Conservation (phyloP, 2,888 invertebrate genomes). For the Dryomyza anilis region DNA sequence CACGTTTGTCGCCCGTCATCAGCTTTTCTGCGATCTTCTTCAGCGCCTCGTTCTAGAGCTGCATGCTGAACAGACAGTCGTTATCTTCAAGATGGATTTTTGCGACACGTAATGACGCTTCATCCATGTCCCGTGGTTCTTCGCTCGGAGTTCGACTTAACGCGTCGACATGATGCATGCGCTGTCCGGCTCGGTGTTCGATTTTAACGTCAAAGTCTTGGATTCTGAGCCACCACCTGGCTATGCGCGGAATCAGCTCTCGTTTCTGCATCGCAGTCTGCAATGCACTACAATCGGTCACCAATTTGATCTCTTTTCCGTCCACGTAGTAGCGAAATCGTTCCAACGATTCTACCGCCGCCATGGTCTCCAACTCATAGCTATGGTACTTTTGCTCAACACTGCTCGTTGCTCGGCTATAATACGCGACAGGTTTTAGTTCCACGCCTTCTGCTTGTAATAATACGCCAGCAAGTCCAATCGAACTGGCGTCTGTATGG, state of each 20-base stretch:
- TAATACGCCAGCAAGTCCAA: conserved; percentile 26
- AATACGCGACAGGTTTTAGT: background rate
- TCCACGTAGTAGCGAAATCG: conserved; percentile 29
- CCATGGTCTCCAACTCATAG: conserved; percentile 32
- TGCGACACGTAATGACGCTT: background rate
- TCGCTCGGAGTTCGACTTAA: conserved; percentile 15
- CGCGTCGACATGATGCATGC: conserved; percentile 24
- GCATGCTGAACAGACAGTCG: conserved; percentile 1
- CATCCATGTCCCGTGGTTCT: conserved; percentile 5
- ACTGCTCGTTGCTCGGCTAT: conserved; percentile 7
- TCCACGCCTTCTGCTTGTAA: conserved; percentile 22
- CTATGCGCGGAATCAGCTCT: conserved; percentile 28
- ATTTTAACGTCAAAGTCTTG: conserved; percentile 29
- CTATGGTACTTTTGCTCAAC: conserved; percentile 17
- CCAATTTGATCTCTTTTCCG: conserved; percentile 24
- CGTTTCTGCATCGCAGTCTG: conserved; percentile 32
- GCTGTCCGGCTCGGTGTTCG: conserved; percentile 26
- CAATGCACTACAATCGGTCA: conserved; percentile 32
- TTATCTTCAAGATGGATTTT: background rate
- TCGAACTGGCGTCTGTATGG: conserved; percentile 30
- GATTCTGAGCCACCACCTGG: conserved; percentile 32
- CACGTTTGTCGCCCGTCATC: background rate
- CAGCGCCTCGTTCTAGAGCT: background rate
- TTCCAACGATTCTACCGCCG: conserved; percentile 28
- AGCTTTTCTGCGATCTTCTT: background rate